Conservation (phyloP, 2,797 vertebrate genomes). For the Gobionotothen gibberifrons region DNA sequence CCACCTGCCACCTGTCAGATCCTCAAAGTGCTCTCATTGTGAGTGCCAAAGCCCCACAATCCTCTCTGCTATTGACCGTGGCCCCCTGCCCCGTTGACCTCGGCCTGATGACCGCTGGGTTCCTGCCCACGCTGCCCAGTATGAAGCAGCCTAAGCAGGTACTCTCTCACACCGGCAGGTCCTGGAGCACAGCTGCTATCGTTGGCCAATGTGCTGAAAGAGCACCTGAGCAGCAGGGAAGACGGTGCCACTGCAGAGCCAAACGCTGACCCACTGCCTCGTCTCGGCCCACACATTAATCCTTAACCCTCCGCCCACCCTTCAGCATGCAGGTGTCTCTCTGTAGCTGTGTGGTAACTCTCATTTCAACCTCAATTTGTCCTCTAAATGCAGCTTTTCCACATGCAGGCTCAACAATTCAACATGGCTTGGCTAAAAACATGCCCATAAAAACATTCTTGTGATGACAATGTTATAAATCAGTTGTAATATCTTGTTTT, state of each 20-base stretch:
- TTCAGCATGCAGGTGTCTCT: not conserved
- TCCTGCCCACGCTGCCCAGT: slow-evolving; percentile 9
- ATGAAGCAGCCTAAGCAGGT: slow-evolving; percentile 5
- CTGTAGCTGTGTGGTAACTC: not conserved
- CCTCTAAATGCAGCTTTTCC: not conserved
- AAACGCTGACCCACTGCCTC: slow-evolving; percentile 8
- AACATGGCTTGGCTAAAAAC: not conserved
- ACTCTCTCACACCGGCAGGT: slow-evolving; percentile 31
- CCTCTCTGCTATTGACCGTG: not conserved
- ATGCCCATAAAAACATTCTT: not conserved
- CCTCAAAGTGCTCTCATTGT: slow-evolving; percentile 17
- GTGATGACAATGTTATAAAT: not conserved
- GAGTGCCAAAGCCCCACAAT: slow-evolving; percentile 19
- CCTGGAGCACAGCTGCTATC: slow-evolving; percentile 29
- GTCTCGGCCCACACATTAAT: not conserved
- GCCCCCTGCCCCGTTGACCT: slow-evolving; percentile 14
- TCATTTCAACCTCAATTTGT: not conserved
- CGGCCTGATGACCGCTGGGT: slow-evolving; percentile 12
- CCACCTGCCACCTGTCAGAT: slow-evolving; percentile 37
- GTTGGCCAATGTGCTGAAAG: slow-evolving; percentile 8
- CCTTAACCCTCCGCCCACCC: not conserved
- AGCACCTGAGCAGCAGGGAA: slow-evolving; percentile 20
- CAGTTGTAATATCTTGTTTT: not conserved
- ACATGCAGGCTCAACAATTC: not conserved
- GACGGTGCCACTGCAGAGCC: slow-evolving; percentile 20